A percentile compares a stretch with the other conserved stretches of the same genome.
These are phyloP conservation scores for Drosophila busckii DNA, from an alignment of 1,140 invertebrate species.

Conservation along the genomic window DNA sequence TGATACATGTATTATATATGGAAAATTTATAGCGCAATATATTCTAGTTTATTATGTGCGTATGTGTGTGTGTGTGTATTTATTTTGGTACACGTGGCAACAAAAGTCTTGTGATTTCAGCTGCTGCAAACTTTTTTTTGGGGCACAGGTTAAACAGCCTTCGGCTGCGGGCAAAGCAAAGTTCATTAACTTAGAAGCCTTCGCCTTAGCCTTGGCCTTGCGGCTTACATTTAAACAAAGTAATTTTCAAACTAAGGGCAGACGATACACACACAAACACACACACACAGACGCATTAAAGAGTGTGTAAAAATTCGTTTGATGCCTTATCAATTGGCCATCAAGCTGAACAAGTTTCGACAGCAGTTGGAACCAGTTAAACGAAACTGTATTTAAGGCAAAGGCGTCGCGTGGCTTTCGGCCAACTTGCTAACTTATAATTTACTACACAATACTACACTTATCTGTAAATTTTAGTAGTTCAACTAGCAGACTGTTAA, in stretches of 20 bases:
- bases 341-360: neutral
- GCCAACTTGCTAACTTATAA: no score
- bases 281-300: constrained; percentile 1
- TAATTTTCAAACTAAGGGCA: constrained; percentile 1
- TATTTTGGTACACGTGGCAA: constrained; percentile 47
- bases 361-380: neutral
- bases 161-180: constrained; percentile 3
- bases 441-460: no score
- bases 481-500: no score
- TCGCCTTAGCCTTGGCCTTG: constrained; percentile 35
- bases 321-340: constrained; percentile 34
- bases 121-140: constrained; percentile 28
- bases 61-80: constrained; percentile 10
- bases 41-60: constrained; percentile 4
- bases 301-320: constrained; percentile 22
- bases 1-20: constrained; percentile 26
- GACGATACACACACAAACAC: constrained; percentile 1
- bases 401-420: no score
- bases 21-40: constrained; percentile 33
- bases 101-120: constrained; percentile 25
- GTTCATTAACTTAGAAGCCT: constrained; percentile 55
- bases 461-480: no score
- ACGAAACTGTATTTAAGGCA: constrained; percentile 28
- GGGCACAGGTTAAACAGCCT: constrained; percentile 23
- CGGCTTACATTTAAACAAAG: constrained; percentile 9